A percentile compares a stretch with the other conserved stretches of the same genome.
Conservation (phyloP, 1,140 invertebrate genomes). For the Zaprionus lachaisei region DNA sequence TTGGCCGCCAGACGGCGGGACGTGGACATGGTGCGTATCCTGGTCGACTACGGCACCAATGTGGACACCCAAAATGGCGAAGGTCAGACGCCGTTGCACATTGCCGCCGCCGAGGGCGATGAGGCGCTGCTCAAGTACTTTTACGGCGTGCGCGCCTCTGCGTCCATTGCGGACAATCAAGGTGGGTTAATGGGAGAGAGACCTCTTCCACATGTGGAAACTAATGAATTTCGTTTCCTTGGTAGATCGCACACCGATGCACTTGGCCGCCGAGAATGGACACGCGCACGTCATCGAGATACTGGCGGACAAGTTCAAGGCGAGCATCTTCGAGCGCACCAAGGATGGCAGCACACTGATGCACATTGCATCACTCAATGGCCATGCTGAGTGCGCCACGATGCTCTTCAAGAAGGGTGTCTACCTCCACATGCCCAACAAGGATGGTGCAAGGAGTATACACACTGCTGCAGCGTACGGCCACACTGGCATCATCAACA, state of each 20-base stretch:
- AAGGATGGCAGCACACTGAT: slow-evolving; percentile 99
- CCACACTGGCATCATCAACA: slow-evolving; percentile 98
- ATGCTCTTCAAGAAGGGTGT: slow-evolving; percentile 99
- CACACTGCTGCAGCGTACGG: slow-evolving; percentile 96
- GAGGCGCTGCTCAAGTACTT: slow-evolving; percentile 97
- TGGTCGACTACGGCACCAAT: slow-evolving; percentile 95
- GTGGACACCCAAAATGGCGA: slow-evolving; percentile 96
- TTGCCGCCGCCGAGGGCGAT: slow-evolving; percentile 97
- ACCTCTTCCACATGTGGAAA: too few species aligned
- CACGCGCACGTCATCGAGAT: slow-evolving; percentile 98
- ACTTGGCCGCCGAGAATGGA: slow-evolving; percentile 98
- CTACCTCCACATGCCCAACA: slow-evolving; percentile 99
- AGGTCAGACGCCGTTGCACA: slow-evolving; percentile 96
- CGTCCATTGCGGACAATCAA: slow-evolving; percentile 96
- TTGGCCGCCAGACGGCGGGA: slow-evolving; percentile 94
- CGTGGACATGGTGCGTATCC: slow-evolving; percentile 95
- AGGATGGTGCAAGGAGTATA: slow-evolving; percentile 95
- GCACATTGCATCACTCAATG: slow-evolving; percentile 98
- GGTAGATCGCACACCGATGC: slow-evolving; percentile 96
- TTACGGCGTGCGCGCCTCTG: slow-evolving; percentile 96
- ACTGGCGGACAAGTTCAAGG: slow-evolving; percentile 98
- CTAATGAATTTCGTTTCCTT: background rate
- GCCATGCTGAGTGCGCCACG: slow-evolving; percentile 99
- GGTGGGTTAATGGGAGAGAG: slow-evolving; percentile 80
- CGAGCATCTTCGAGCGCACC: slow-evolving; percentile 96